Percentiles rank a stretch among this genome's conserved stretches.
phyloP scores from a whole-genome alignment of 2,888 invertebrate genomes.

The Xestoiulus laeticollis region DNA sequence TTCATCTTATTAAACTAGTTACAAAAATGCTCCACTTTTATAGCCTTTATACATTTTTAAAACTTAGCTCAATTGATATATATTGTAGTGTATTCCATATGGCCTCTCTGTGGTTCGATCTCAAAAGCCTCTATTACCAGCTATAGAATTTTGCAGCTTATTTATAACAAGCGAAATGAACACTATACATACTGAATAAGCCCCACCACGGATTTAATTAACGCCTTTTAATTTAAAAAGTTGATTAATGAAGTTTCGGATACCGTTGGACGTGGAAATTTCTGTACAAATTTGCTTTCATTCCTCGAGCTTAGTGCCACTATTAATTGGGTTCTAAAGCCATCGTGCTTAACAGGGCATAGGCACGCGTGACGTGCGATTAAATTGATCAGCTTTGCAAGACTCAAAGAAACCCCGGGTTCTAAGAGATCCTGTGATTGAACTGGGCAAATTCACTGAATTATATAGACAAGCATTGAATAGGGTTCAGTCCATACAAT shows the following conservation, averaged over 20 bases:
- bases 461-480: not conserved
- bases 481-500: constrained; percentile 3
- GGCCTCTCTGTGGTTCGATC: not conserved
- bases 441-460: not conserved
- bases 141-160: not conserved
- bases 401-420: not conserved
- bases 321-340: constrained; percentile 3
- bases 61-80: too few relatives aligned
- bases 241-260: not conserved
- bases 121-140: not conserved
- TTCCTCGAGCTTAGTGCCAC: not conserved
- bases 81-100: too few relatives aligned
- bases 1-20: too few relatives aligned
- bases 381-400: constrained; percentile 24
- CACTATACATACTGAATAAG: too few relatives aligned
- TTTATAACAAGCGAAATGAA: not conserved
- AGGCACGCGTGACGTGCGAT: not conserved
- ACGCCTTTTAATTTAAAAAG: constrained; percentile 21
- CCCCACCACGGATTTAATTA: not conserved
- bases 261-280: constrained; percentile 4
- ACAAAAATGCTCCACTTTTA: too few relatives aligned
- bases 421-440: not conserved
- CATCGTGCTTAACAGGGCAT: constrained; percentile 16
- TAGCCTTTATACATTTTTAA: too few relatives aligned
- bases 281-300: constrained; percentile 31